Evolutionary conservation across 2,797 vertebrate genomes (phyloP), one percentile per base, ranked within the genome.

Genomic region (Pangasius macronema): DNA sequence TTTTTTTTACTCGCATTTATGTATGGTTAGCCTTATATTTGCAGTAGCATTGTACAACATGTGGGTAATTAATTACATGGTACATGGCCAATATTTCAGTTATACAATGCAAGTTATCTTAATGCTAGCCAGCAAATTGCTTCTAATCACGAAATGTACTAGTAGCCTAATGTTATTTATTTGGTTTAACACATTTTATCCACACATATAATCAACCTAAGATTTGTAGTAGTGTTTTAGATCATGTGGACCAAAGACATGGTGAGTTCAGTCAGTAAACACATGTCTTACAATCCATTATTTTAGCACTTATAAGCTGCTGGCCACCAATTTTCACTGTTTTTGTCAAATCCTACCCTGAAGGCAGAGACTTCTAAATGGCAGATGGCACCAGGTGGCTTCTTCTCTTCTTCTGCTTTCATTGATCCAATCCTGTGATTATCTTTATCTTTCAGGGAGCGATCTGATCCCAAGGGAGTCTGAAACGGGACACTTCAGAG

Each of bases 361-460:
- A n/a, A 30, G 87, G n/a, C 51, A 83, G 84, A 61, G 30, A 81
- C 88, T 83, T 59, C 77, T 46, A 61, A 65, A 80, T 61, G 85
- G 89, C 91, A 94, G 92, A 93, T 92, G 92, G 92, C 53, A 72
- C 75, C 89, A 87, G 65, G 81, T 77, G 84, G 46, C 84, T 65
- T 87, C 46, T 77, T 59, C 39, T 63, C 68, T 70, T 85, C 85
- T 81, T 70, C 72, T 89, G 33, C 53, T 16, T 14, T 92, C 91
- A 95, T 91, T 92, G 92, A 93, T 93, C 85, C 88, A 83, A 86
- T 89, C 87, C 89, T 89, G 85, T 85, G 89, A 90, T 91, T 91
- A 91, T 89, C 86, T 72, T 91, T 90, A 91, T 90, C 90, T 91
- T 89, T 89, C 84, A 86, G 91, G 91, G 87, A 88, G 46, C 89